Conservation (phyloP, 92 coral and sea anemone genomes). For the Siderastrea radians region DNA sequence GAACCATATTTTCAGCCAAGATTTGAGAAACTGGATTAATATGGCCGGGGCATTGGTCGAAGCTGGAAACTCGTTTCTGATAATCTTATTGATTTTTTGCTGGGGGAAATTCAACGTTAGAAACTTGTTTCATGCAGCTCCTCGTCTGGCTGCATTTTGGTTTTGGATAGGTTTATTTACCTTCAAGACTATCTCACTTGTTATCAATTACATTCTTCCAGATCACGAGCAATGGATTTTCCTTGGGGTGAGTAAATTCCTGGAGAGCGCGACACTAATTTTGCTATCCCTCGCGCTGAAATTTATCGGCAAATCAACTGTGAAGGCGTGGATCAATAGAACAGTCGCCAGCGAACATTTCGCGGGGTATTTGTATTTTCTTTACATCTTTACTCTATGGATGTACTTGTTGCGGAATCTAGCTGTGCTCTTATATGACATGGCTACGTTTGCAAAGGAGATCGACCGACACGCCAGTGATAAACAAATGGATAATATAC, state of each 20-base stretch:
- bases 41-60: slow-evolving; percentile 67
- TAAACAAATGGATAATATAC: slow-evolving; percentile 48
- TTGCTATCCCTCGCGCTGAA: slow-evolving; percentile 72
- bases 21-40: slow-evolving; percentile 48
- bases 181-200: background rate
- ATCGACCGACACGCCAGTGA: slow-evolving; percentile 40
- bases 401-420: slow-evolving; percentile 64
- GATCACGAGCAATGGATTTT: background rate
- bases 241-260: slow-evolving; percentile 63
- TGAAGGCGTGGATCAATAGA: slow-evolving; percentile 54
- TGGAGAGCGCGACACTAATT: slow-evolving; percentile 28
- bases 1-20: slow-evolving; percentile 61
- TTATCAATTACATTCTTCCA: slow-evolving; percentile 9
- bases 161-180: slow-evolving; percentile 43
- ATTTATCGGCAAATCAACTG: slow-evolving; percentile 67
- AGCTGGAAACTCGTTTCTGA: slow-evolving; percentile 37
- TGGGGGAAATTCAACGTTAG: slow-evolving; percentile 69
- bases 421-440: slow-evolving; percentile 69
- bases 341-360: background rate
- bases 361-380: slow-evolving; percentile 48
- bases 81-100: slow-evolving; percentile 32
- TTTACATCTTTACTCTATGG: slow-evolving; percentile 68
- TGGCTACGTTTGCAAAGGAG: slow-evolving; percentile 51
- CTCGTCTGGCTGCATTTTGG: slow-evolving; percentile 68
- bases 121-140: slow-evolving; percentile 51